A percentile compares a stretch with the other conserved stretches of the same genome.
Evolutionary conservation across 2,888 invertebrate genomes (phyloP).

Genomic region (Aplocera efformata): DNA sequence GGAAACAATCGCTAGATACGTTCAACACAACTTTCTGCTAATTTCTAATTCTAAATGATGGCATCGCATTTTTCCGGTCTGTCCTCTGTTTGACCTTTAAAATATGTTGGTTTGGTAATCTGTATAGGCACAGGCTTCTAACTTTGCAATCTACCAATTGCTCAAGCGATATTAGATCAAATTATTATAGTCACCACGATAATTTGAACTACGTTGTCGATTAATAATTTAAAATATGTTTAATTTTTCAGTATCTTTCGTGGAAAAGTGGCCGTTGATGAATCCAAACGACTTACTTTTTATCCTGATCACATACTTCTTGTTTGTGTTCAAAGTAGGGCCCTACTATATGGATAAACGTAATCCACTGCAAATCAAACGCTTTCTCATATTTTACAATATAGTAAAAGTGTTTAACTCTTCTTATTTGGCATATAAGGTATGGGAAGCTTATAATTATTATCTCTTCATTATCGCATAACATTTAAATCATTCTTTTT

Average conservation of each 20-base stretch:
- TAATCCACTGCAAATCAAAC: constrained; percentile 79
- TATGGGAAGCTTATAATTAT: constrained; percentile 34
- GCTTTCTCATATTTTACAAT: constrained; percentile 83
- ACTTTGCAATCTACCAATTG: too few species aligned
- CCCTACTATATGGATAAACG: constrained; percentile 84
- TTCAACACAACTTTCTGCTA: too few species aligned
- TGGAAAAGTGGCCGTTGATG: constrained; percentile 85
- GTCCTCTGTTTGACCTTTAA: too few species aligned
- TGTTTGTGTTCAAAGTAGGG: constrained; percentile 83
- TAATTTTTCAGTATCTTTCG: constrained; percentile 80
- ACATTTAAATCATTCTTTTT: too few species aligned
- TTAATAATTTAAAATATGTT: neutral
- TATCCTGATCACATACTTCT: constrained; percentile 80
- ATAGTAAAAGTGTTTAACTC: constrained; percentile 81
- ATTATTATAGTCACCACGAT: too few species aligned
- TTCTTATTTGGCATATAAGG: constrained; percentile 73
- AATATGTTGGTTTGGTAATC: too few species aligned
- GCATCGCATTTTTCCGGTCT: too few species aligned
- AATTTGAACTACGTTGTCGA: too few species aligned
- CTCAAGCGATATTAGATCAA: too few species aligned
- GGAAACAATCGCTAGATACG: too few species aligned
- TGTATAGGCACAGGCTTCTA: too few species aligned
- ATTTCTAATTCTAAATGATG: too few species aligned
- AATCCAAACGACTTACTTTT: constrained; percentile 80
- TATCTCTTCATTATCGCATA: neutral